A percentile compares a stretch with the other conserved stretches of the same genome.
Evolutionary conservation across 2,113 vertebrate genomes (phyloP).

Genomic region (Tautogolabrus adspersus): DNA sequence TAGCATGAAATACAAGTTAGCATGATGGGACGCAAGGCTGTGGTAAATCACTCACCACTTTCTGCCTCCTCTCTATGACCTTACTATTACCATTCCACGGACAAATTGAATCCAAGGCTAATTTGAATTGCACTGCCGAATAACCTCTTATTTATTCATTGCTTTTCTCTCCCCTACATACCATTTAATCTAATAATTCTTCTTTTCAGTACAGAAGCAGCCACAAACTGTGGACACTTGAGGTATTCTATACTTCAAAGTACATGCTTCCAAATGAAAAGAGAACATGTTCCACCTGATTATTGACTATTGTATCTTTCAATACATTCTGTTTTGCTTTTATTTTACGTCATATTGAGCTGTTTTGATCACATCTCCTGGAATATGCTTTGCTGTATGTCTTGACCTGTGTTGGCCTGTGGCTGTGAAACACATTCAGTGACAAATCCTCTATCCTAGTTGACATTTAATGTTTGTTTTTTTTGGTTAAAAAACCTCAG

Average conservation of each 20-base stretch:
- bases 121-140: slow-evolving; percentile 80
- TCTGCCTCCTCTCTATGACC: slow-evolving; percentile 71
- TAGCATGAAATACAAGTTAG: slow-evolving; percentile 79
- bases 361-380: slow-evolving; percentile 18
- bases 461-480: neutral
- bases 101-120: slow-evolving; percentile 82
- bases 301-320: slow-evolving; percentile 38
- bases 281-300: slow-evolving; percentile 51
- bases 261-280: slow-evolving; percentile 40
- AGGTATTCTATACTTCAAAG: slow-evolving; percentile 44
- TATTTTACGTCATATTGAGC: slow-evolving; percentile 33
- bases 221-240: slow-evolving; percentile 57
- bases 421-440: neutral
- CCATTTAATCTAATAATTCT: slow-evolving; percentile 83
- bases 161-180: slow-evolving; percentile 75
- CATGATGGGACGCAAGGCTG: slow-evolving; percentile 71
- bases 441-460: neutral
- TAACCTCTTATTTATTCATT: slow-evolving; percentile 83
- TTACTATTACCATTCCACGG: slow-evolving; percentile 75
- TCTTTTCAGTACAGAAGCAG: slow-evolving; percentile 59
- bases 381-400: neutral
- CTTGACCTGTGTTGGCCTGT: neutral
- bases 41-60: slow-evolving; percentile 72
- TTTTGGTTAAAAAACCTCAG: too few relatives aligned
- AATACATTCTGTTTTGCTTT: slow-evolving; percentile 5